phyloP scores from a whole-genome alignment of 2,888 invertebrate species.

The Tribolium freemani region DNA sequence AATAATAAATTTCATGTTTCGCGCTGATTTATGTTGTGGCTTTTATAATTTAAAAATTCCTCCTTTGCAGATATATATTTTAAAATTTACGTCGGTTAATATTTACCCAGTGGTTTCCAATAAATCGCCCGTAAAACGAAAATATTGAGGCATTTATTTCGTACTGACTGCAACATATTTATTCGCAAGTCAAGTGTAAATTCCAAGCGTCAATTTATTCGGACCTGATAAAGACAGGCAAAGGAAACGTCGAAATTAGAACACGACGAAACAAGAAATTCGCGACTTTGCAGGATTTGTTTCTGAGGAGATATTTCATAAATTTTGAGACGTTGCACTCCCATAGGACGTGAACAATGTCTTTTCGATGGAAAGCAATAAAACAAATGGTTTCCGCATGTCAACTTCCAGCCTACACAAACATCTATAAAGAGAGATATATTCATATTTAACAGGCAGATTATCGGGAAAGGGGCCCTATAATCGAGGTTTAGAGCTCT shows the following conservation, averaged over 20 bases:
- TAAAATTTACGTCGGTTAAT: background rate
- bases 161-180: conserved; percentile 20
- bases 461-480: background rate
- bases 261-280: background rate
- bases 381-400: conserved; percentile 15
- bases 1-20: background rate
- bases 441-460: conserved; percentile 13
- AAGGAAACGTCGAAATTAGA: conserved; percentile 32
- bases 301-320: conserved; percentile 4
- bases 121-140: conserved; percentile 13
- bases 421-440: conserved; percentile 3
- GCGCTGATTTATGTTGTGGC: background rate
- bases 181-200: conserved; percentile 30
- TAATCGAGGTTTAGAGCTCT: background rate
- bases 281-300: background rate
- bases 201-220: conserved; percentile 33
- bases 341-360: conserved; percentile 11
- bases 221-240: conserved; percentile 29
- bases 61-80: background rate
- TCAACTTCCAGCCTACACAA: background rate
- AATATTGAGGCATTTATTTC: conserved; percentile 13
- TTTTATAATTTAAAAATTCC: background rate
- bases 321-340: background rate
- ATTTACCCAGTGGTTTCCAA: background rate
- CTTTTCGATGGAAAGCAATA: conserved; percentile 15